These are phyloP conservation scores for Athalia cordata DNA, from an alignment of 2,888 invertebrate species.

Conservation along the genomic window DNA sequence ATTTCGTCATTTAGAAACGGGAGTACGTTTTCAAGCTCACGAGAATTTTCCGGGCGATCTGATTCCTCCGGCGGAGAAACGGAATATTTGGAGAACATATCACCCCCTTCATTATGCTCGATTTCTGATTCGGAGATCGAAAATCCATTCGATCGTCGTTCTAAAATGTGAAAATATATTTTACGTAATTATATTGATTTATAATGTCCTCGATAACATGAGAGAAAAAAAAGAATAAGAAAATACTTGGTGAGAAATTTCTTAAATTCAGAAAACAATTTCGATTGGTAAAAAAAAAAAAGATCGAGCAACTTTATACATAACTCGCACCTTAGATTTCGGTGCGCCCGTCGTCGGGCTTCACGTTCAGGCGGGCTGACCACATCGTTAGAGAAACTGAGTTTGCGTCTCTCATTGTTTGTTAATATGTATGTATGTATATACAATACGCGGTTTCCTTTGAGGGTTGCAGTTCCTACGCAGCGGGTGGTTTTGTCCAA, in stretches of 20 bases:
- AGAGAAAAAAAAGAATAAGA: no score
- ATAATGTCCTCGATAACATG: no score
- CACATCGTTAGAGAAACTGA: slow-evolving; percentile 70
- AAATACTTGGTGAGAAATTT: no score
- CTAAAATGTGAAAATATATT: slow-evolving; percentile 10
- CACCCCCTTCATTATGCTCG: slow-evolving; percentile 57
- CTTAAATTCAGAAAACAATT: slow-evolving; percentile 48
- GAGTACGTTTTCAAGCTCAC: slow-evolving; percentile 14
- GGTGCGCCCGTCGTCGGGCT: slow-evolving; percentile 2
- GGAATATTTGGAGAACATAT: slow-evolving; percentile 53
- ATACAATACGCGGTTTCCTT: slow-evolving; percentile 68
- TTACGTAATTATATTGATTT: background rate
- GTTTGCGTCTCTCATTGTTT: slow-evolving; percentile 53
- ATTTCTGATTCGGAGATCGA: slow-evolving; percentile 56
- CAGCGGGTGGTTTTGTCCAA: slow-evolving; percentile 51
- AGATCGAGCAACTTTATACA: background rate
- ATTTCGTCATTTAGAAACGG: background rate
- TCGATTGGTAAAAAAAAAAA: background rate
- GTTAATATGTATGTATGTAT: slow-evolving; percentile 3
- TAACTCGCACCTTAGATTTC: slow-evolving; percentile 30
- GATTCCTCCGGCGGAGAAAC: slow-evolving; percentile 49
- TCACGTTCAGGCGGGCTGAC: slow-evolving; percentile 50
- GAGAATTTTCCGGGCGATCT: slow-evolving; percentile 20
- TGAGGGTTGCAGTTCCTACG: slow-evolving; percentile 58
- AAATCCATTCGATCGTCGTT: background rate